Evolutionary conservation across 2,113 vertebrate genomes (phyloP).

Genomic region (Okapia johnstoni): DNA sequence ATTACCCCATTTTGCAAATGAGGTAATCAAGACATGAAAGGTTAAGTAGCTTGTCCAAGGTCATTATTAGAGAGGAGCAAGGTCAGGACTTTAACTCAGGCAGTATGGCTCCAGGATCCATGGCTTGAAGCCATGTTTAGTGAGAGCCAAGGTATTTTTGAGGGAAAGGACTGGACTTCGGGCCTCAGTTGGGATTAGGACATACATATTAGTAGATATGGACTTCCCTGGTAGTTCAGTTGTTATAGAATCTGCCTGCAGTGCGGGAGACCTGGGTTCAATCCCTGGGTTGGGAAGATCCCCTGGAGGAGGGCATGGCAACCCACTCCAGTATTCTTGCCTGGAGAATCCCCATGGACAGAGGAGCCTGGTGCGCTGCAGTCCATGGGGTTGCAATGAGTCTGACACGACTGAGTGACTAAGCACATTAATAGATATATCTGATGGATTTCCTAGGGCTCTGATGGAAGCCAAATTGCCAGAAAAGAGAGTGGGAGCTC

Average conservation of each 20-base stretch:
- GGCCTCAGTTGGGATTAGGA: not conserved
- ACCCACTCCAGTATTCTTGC: not conserved
- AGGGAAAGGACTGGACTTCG: not conserved
- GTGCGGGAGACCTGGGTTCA: accelerated
- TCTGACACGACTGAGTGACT: not conserved
- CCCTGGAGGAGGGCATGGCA: not conserved
- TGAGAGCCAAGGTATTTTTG: not conserved
- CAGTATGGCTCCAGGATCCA: not conserved
- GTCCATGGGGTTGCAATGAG: not conserved
- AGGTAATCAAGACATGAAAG: not conserved
- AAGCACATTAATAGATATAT: not conserved
- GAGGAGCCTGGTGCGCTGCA: not conserved
- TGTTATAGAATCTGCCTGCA: not conserved
- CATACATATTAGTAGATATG: not conserved
- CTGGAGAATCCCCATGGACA: not conserved
- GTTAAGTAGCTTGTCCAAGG: not conserved
- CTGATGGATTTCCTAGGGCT: not conserved
- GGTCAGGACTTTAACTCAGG: not conserved
- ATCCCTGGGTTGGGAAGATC: not conserved
- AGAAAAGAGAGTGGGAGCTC: not conserved
- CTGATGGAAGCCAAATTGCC: not conserved
- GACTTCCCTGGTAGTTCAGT: not conserved
- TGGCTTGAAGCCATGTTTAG: not conserved
- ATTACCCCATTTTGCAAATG: not conserved
- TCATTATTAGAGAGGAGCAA: not conserved